Conservation (phyloP, 2,113 vertebrate genomes). For the Callionymus lyra region DNA sequence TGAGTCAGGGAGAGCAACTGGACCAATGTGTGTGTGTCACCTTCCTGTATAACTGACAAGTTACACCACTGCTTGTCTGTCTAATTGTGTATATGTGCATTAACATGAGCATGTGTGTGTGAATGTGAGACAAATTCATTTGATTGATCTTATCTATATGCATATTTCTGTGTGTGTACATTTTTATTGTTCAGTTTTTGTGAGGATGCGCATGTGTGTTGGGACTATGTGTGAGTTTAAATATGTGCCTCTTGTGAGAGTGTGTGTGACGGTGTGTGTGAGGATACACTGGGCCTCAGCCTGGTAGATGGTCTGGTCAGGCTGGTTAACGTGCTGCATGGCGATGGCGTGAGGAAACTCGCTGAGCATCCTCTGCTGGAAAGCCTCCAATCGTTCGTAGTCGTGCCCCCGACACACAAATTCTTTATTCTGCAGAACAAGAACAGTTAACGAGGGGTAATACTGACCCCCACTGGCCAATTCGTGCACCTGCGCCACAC, state of each 20-base stretch:
- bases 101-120: too few relatives aligned
- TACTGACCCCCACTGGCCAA: conserved; percentile 61
- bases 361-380: conserved; percentile 96
- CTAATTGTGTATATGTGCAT: too few relatives aligned
- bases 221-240: too few relatives aligned
- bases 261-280: neutral
- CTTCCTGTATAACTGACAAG: too few relatives aligned
- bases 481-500: conserved; percentile 7
- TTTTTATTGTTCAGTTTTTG: too few relatives aligned
- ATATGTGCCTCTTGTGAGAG: too few relatives aligned
- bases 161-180: too few relatives aligned
- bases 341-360: conserved; percentile 98
- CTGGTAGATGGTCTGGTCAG: conserved; percentile 97
- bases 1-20: too few relatives aligned
- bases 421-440: conserved; percentile 86
- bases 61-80: too few relatives aligned
- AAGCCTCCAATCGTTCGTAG: conserved; percentile 96
- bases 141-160: too few relatives aligned
- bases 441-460: conserved; percentile 26
- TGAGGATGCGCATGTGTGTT: too few relatives aligned
- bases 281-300: conserved; percentile 98
- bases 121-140: too few relatives aligned
- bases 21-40: neutral
- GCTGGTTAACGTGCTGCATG: conserved; percentile 98
- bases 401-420: conserved; percentile 98